These are phyloP conservation scores for Paralichthys olivaceus DNA, from an alignment of 2,113 vertebrate species.

Conservation along the genomic window DNA sequence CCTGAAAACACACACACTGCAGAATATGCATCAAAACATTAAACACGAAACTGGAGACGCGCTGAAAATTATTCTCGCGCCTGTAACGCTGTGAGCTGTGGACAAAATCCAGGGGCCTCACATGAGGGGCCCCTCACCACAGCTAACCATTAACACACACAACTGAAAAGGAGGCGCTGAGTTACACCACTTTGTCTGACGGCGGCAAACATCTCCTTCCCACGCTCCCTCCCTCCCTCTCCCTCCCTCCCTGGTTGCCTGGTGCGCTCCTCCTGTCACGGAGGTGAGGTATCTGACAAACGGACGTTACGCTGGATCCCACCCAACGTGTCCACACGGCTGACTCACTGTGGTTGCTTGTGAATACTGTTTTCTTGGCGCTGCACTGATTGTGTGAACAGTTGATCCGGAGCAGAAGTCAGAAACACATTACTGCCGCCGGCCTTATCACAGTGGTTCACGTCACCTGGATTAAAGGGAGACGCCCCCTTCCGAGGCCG, in stretches of 20 bases:
- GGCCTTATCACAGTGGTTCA: no score
- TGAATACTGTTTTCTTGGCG: background rate
- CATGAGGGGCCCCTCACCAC: conserved; percentile 5
- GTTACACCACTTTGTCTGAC: conserved; percentile 15
- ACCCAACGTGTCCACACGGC: background rate
- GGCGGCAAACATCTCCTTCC: conserved; percentile 31
- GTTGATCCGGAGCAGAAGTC: no score
- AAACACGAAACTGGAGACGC: background rate
- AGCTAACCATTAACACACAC: background rate
- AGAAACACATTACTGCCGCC: no score
- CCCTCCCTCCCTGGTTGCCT: background rate
- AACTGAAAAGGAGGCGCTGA: background rate
- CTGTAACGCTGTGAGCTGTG: background rate
- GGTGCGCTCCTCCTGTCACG: background rate
- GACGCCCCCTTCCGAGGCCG: no score
- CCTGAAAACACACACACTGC: background rate
- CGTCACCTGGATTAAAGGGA: no score
- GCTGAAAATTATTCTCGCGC: background rate
- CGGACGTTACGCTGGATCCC: conserved; percentile 12
- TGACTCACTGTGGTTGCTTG: background rate
- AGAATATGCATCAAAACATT: background rate
- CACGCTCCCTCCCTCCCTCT: background rate
- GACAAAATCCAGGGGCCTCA: conserved; percentile 18
- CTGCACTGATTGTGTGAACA: no score
- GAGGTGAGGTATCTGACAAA: conserved; percentile 45